Percentiles rank a stretch among this genome's conserved stretches.
phyloP scores from a whole-genome alignment of 1,140 invertebrate genomes.

The Eurosta solidaginis region DNA sequence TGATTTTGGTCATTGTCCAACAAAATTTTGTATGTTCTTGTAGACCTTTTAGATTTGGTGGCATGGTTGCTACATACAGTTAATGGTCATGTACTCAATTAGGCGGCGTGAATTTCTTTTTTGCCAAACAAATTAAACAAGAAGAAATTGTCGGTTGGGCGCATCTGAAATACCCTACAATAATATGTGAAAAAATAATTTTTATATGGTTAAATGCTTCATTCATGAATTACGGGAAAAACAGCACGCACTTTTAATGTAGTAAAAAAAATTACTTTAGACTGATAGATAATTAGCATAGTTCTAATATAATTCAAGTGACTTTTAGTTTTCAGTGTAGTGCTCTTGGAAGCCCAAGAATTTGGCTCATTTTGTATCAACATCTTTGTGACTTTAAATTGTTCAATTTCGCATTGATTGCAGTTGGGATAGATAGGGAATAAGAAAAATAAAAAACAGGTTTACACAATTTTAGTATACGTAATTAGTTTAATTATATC shows the following conservation, averaged over 20 bases:
- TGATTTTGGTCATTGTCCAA: too few relatives aligned
- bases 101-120: neutral
- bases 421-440: neutral
- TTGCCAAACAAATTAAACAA: neutral
- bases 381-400: neutral
- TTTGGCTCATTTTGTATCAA: neutral
- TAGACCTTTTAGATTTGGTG: too few relatives aligned
- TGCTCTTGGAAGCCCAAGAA: neutral
- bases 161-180: neutral
- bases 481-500: too few relatives aligned
- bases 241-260: too few relatives aligned
- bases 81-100: conserved; percentile 1
- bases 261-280: too few relatives aligned
- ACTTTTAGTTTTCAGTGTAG: neutral
- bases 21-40: too few relatives aligned
- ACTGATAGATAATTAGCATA: too few relatives aligned
- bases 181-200: neutral
- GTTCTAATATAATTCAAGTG: too few relatives aligned
- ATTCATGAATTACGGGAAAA: too few relatives aligned
- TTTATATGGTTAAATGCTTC: too few relatives aligned
- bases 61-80: neutral
- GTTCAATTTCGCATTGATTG: conserved; percentile 17
- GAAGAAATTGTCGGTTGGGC: neutral
- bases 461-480: too few relatives aligned
- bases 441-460: neutral